These are phyloP conservation scores for Notarius lentiginosus DNA, from an alignment of 2,113 vertebrate genomes.

Conservation along the genomic window DNA sequence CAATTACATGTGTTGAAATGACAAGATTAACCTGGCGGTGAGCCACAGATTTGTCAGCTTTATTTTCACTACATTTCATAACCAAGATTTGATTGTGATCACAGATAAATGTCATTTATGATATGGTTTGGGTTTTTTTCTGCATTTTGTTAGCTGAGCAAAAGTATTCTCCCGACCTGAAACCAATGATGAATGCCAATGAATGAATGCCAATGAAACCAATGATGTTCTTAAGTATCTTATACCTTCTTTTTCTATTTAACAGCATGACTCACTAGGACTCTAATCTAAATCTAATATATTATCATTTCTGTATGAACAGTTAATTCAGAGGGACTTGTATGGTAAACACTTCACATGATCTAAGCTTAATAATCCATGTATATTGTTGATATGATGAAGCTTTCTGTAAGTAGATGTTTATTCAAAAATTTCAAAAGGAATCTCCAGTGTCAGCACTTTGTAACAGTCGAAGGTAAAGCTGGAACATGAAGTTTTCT, in stretches of 20 bases:
- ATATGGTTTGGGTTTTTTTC: background rate
- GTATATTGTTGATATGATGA: no score
- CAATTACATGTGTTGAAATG: background rate
- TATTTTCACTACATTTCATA: background rate
- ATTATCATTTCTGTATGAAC: background rate
- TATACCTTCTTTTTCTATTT: background rate
- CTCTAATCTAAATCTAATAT: background rate
- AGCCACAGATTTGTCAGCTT: background rate
- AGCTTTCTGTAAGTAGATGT: no score
- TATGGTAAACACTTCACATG: background rate
- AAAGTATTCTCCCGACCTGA: background rate
- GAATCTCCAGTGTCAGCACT: no score
- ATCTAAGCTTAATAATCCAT: background rate
- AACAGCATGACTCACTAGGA: background rate
- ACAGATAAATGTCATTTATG: background rate
- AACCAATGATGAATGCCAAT: background rate
- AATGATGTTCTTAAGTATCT: background rate
- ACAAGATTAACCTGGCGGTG: background rate
- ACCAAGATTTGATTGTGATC: background rate
- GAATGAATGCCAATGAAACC: no score
- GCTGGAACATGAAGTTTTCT: background rate
- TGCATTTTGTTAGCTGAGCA: background rate
- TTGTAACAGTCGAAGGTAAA: no score
- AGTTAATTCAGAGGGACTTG: background rate
- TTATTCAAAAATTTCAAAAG: no score